Percentiles rank a stretch among this genome's conserved stretches.
Conservation (phyloP, 2,888 invertebrate species). For the Dusona sp. region DNA sequence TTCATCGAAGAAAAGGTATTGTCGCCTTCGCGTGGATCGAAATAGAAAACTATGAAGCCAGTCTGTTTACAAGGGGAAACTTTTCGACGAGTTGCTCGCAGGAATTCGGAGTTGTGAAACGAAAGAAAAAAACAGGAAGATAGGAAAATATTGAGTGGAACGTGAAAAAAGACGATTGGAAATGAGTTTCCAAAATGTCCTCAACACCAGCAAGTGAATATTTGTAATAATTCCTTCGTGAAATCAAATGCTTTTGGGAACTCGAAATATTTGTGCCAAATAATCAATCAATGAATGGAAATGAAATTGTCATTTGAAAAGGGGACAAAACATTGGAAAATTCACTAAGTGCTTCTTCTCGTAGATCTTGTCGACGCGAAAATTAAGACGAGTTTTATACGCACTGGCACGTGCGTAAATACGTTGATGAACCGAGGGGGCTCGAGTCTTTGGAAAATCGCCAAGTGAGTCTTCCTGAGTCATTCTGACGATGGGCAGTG, state of each 20-base stretch:
- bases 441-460: constrained; percentile 36
- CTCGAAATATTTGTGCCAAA: neutral
- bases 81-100: neutral
- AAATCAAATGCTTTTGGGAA: neutral
- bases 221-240: neutral
- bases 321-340: neutral
- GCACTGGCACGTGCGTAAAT: constrained; percentile 13
- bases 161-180: neutral
- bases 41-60: constrained; percentile 46
- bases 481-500: constrained; percentile 25
- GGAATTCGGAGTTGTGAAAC: neutral
- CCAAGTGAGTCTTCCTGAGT: constrained; percentile 44
- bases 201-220: neutral
- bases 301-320: neutral
- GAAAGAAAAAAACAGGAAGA: neutral
- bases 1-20: constrained; percentile 32
- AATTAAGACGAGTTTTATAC: neutral
- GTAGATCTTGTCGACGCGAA: neutral
- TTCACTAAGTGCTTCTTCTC: neutral
- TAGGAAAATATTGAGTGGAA: neutral
- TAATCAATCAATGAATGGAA: neutral
- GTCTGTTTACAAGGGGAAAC: constrained; percentile 23
- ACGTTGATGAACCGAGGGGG: neutral
- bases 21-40: constrained; percentile 33
- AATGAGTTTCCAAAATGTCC: neutral